phyloP scores from a whole-genome alignment of 1,140 invertebrate species.

The Drosophila quadrilineata region DNA sequence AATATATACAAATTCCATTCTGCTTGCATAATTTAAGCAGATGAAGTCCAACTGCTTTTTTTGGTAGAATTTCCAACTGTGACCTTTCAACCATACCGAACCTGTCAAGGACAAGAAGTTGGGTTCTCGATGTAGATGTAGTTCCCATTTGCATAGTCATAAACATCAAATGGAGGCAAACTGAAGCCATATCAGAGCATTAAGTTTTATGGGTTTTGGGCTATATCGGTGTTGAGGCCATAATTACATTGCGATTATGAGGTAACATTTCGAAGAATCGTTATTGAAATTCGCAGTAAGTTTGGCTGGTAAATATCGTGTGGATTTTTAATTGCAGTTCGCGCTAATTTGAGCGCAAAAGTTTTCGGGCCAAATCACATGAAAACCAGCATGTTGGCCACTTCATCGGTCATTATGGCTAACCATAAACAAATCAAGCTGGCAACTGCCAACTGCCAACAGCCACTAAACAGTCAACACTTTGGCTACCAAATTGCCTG shows the following conservation, averaged over 20 bases:
- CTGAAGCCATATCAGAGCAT: conserved; percentile 6
- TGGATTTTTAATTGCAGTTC: conserved; percentile 64
- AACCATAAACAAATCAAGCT: conserved; percentile 66
- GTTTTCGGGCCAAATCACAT: conserved; percentile 50
- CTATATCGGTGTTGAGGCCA: neutral
- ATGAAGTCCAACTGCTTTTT: neutral
- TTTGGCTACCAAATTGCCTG: conserved; percentile 52
- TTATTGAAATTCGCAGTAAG: conserved; percentile 25
- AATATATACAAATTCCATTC: neutral
- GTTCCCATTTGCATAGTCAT: conserved; percentile 36
- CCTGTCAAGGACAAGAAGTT: conserved; percentile 1
- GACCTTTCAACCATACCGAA: neutral
- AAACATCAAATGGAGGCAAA: conserved; percentile 7
- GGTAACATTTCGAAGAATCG: conserved; percentile 16
- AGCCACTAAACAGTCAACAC: conserved; percentile 40
- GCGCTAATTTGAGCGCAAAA: conserved; percentile 56
- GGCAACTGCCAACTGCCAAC: conserved; percentile 37
- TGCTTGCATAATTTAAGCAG: conserved; percentile 1
- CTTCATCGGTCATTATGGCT: conserved; percentile 62
- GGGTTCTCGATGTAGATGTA: neutral
- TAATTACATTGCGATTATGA: conserved; percentile 32
- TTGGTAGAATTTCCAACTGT: neutral
- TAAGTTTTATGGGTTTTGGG: neutral
- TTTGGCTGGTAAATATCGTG: conserved; percentile 50
- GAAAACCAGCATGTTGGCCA: conserved; percentile 41